phyloP scores from a whole-genome alignment of 2,797 vertebrate species.

The Synanceia verrucosa region DNA sequence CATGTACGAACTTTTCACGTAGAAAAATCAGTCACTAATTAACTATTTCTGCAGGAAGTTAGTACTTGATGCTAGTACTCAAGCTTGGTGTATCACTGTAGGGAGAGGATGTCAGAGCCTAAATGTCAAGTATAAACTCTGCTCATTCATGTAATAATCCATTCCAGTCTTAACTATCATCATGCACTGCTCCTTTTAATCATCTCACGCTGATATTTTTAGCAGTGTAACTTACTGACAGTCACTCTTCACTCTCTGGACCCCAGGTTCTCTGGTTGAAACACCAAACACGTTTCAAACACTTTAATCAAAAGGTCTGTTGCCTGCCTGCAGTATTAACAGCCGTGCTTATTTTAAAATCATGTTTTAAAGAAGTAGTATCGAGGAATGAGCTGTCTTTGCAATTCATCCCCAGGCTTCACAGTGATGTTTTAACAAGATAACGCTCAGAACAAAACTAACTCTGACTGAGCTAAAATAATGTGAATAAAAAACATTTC shows the following conservation, averaged over 20 bases:
- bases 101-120: background rate
- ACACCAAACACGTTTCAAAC: slow-evolving; percentile 27
- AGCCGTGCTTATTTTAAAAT: slow-evolving; percentile 24
- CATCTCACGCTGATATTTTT: slow-evolving; percentile 12
- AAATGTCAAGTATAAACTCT: background rate
- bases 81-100: background rate
- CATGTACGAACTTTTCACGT: no score
- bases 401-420: slow-evolving; percentile 8
- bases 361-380: slow-evolving; percentile 11
- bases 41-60: background rate
- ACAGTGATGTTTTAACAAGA: slow-evolving; percentile 8
- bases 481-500: slow-evolving; percentile 19
- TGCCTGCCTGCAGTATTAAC: slow-evolving; percentile 19
- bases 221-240: background rate
- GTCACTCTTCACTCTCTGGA: slow-evolving; percentile 1
- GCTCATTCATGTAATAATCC: background rate
- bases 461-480: slow-evolving; percentile 20
- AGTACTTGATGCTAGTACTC: no score
- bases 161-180: background rate
- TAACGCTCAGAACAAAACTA: slow-evolving; percentile 3
- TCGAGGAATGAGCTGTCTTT: slow-evolving; percentile 10
- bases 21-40: background rate
- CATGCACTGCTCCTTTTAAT: slow-evolving; percentile 17
- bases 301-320: slow-evolving; percentile 51
- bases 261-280: slow-evolving; percentile 7